Conservation (phyloP, 2,888 invertebrate genomes). For the Hylaea fasciaria region DNA sequence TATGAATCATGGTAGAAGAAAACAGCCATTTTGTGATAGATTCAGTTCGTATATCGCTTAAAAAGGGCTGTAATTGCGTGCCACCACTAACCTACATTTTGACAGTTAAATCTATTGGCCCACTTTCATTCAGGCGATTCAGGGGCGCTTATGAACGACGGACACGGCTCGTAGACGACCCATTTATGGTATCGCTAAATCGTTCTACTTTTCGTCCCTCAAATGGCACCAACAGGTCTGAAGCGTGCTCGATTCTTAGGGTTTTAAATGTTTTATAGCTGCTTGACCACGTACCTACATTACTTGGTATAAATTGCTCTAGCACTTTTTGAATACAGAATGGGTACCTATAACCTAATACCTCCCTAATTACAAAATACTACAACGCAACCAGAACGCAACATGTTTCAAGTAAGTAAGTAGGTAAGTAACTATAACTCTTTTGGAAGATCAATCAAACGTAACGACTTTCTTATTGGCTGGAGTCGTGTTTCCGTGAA, state of each 20-base stretch:
- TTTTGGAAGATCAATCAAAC: too few species aligned
- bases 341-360: too few species aligned
- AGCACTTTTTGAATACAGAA: too few species aligned
- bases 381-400: too few species aligned
- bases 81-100: conserved; percentile 77
- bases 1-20: too few species aligned
- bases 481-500: background rate
- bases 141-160: conserved; percentile 61
- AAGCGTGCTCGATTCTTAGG: conserved; percentile 40
- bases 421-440: too few species aligned
- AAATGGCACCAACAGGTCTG: conserved; percentile 57
- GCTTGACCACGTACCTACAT: conserved; percentile 11
- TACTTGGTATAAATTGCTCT: background rate
- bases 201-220: conserved; percentile 69
- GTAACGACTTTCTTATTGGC: too few species aligned
- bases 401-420: too few species aligned
- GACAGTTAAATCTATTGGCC: conserved; percentile 68
- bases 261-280: conserved; percentile 35
- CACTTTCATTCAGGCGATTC: conserved; percentile 69
- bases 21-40: conserved; percentile 13
- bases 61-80: conserved; percentile 68
- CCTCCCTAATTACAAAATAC: too few species aligned
- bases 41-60: conserved; percentile 11
- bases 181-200: conserved; percentile 76
- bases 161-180: conserved; percentile 62